Conservation (phyloP, 2,888 invertebrate species). For the Cetonia aurata region DNA sequence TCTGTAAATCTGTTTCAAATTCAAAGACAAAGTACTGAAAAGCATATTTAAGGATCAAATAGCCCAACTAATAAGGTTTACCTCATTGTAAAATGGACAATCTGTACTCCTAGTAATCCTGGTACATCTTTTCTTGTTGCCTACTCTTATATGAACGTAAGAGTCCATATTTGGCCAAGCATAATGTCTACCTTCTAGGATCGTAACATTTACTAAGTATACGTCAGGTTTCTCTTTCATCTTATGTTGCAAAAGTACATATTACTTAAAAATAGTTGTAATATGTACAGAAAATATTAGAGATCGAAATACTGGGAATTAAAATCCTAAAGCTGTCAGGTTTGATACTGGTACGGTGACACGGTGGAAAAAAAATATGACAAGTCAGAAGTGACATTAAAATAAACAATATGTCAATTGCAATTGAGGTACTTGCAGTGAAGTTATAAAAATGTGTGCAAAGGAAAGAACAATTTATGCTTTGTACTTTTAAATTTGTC, state of each 20-base stretch:
- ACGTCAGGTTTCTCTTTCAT: conserved; percentile 59
- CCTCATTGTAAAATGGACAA: conserved; percentile 79
- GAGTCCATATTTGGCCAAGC: conserved; percentile 70
- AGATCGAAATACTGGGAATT: no score
- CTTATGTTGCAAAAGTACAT: neutral
- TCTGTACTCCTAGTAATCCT: conserved; percentile 71
- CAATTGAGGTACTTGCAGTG: no score
- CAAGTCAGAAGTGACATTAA: no score
- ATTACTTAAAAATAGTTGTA: neutral
- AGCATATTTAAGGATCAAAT: neutral
- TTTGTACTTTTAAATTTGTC: no score
- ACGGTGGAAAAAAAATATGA: no score
- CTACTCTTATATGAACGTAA: conserved; percentile 74
- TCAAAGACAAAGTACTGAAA: conserved; percentile 79
- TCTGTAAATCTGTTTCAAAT: conserved; percentile 68
- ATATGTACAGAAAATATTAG: no score
- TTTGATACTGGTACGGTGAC: no score
- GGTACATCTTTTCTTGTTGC: conserved; percentile 73
- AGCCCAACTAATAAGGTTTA: conserved; percentile 56
- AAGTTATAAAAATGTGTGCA: no score
- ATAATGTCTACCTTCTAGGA: conserved; percentile 76
- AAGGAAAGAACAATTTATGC: no score
- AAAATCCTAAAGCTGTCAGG: no score
- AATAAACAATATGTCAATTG: no score
- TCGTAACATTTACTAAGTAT: conserved; percentile 74